Conservation (phyloP, 1,140 invertebrate species). For the Diorhabda carinulata region DNA sequence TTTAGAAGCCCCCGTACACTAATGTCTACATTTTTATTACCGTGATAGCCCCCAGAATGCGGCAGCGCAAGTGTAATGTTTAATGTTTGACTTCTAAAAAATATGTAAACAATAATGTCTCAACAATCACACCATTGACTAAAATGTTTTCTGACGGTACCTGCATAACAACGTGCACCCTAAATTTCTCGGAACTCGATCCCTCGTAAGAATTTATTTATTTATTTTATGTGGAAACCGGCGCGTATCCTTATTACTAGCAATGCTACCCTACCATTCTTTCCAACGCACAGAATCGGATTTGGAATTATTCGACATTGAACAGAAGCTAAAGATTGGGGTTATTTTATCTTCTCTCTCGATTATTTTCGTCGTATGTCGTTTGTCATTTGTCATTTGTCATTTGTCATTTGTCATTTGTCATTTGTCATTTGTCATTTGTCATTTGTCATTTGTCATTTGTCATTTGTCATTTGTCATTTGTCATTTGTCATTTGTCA, state of each 20-base stretch:
- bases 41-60: neutral
- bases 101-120: constrained; percentile 10
- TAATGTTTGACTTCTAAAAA: constrained; percentile 14
- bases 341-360: too few species aligned
- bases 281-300: neutral
- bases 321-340: too few species aligned
- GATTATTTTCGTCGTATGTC: too few species aligned
- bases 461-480: too few species aligned
- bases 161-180: constrained; percentile 18
- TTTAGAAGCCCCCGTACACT: too few species aligned
- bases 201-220: constrained; percentile 21
- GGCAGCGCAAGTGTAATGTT: neutral
- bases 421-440: too few species aligned
- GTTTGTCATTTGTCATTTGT: too few species aligned
- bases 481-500: too few species aligned
- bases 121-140: constrained; percentile 18
- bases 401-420: too few species aligned
- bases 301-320: neutral
- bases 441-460: too few species aligned
- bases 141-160: constrained; percentile 14
- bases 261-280: neutral
- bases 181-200: constrained; percentile 14
- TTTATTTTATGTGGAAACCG: constrained; percentile 20
- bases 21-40: neutral
- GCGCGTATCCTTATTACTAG: neutral